Evolutionary conservation across 2,113 vertebrate genomes (phyloP).

Genomic region (Pomatostomus ruficeps): DNA sequence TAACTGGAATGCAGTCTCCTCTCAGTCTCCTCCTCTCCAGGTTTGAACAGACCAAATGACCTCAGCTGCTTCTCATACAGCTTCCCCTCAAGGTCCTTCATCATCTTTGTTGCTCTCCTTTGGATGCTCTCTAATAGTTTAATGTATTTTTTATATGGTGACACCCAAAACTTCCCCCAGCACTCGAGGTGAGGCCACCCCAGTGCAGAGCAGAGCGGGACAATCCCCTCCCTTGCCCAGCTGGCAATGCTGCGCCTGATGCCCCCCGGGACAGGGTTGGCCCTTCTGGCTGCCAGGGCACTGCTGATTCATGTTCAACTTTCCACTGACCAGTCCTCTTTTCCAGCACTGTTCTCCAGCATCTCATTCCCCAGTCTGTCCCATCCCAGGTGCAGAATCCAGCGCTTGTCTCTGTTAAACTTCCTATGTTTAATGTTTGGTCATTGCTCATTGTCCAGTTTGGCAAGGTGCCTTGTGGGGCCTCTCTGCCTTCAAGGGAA

Average conservation of each 20-base stretch:
- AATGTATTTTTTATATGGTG: neutral
- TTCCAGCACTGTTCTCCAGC: neutral
- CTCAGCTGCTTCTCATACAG: rapidly evolving
- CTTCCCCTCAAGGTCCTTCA: too few species aligned
- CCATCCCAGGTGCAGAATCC: neutral
- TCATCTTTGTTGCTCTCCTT: neutral
- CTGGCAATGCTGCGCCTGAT: rapidly evolving
- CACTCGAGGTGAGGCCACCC: rapidly evolving
- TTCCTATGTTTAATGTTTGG: neutral
- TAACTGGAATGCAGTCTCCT: neutral
- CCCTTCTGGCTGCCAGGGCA: neutral
- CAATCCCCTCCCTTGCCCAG: neutral
- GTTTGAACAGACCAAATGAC: neutral
- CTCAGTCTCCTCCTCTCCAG: neutral
- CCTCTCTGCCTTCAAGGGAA: neutral
- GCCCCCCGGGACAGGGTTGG: rapidly evolving
- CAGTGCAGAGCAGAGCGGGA: neutral
- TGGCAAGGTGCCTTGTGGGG: neutral
- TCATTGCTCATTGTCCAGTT: neutral
- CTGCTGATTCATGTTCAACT: neutral
- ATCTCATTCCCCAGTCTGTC: neutral
- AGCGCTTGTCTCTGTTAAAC: neutral
- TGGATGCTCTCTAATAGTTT: neutral
- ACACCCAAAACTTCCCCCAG: rapidly evolving
- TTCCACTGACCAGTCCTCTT: neutral